phyloP scores from a whole-genome alignment of 2,113 vertebrate genomes.

The Amphiprion percula region DNA sequence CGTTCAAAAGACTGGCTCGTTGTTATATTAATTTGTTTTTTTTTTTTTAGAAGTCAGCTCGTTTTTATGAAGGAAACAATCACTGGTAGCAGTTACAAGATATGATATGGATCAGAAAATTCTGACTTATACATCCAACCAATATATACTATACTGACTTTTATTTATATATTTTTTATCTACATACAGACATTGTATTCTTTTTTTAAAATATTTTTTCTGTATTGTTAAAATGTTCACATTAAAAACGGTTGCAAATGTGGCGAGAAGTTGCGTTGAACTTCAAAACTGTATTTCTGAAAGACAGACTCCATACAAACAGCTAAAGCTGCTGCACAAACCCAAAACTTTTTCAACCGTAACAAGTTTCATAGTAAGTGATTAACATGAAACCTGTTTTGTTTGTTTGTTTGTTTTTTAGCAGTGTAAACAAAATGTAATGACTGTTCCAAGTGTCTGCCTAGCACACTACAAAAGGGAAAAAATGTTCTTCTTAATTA shows the following conservation, averaged over 20 bases:
- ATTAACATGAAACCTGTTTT: background rate
- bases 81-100: no score
- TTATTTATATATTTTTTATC: no score
- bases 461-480: background rate
- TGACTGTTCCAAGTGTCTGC: background rate
- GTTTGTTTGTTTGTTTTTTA: background rate
- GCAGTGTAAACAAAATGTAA: slow-evolving; percentile 3
- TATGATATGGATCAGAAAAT: no score
- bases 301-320: background rate
- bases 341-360: background rate
- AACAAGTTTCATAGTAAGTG: background rate
- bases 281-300: background rate
- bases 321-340: slow-evolving; percentile 4
- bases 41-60: no score
- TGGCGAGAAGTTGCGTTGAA: no score
- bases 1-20: no score
- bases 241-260: background rate
- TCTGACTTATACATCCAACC: no score
- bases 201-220: no score
- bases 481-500: background rate
- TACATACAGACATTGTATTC: no score
- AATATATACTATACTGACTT: no score
- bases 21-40: no score
- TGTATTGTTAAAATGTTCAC: slow-evolving; percentile 28
- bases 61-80: no score